Evolutionary conservation across 2,113 vertebrate genomes (phyloP).

Genomic region (Prolemur simus): DNA sequence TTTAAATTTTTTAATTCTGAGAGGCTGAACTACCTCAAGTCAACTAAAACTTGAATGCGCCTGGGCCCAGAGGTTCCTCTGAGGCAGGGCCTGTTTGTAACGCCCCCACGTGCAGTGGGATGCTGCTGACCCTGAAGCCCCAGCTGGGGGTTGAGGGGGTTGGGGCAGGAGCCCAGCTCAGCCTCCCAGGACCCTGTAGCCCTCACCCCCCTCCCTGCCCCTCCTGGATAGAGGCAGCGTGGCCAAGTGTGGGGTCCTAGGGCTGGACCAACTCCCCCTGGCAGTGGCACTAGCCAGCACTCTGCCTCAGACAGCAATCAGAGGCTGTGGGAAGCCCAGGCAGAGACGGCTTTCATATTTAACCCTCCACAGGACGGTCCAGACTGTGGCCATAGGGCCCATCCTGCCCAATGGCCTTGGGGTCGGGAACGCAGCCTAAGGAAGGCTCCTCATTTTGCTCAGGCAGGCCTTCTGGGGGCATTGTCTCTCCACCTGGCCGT

Average conservation of each 20-base stretch:
- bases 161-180: neutral
- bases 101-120: fast-evolving
- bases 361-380: neutral
- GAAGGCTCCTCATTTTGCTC: neutral
- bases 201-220: fast-evolving
- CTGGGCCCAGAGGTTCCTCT: neutral
- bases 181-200: no score
- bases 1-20: neutral
- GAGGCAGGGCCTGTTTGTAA: neutral
- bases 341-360: neutral
- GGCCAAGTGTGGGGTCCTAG: neutral
- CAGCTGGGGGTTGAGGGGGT: fast-evolving
- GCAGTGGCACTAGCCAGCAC: no score
- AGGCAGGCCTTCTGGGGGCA: neutral
- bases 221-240: no score
- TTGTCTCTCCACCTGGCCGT: neutral
- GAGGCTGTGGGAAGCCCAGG: neutral
- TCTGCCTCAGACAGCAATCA: neutral
- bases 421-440: neutral
- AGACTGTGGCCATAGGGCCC: neutral
- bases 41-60: no score
- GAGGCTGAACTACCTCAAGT: no score
- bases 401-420: neutral
- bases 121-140: fast-evolving
- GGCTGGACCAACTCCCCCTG: neutral